Base-by-base conservation (phyloP, 2,113 vertebrate genomes). In the Protobothrops flavoviridis region DNA sequence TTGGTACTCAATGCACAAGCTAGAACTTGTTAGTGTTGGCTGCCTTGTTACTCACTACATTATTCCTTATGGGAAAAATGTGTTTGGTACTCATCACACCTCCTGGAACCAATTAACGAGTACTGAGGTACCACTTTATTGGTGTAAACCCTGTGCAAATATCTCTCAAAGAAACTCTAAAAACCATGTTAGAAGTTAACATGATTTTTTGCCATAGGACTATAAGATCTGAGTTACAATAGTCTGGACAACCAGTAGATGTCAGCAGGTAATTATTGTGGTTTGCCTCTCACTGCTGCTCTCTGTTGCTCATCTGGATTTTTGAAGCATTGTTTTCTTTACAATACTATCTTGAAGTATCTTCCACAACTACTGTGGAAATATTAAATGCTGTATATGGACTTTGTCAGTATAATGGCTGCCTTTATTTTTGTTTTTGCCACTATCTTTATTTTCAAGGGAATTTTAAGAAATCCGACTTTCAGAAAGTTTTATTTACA, bases 361-460 rank as follows among this genome's bases (percentile, higher is more conserved):
- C 20, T 64, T 61, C 61, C 0, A 56, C 5, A 57, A 39, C 8
- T 92, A 64, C 5, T 90, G 11, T 89, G 39, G 10, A 93, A 48
- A n/a, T 33, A 53, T 8, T 50, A 91, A 9, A 11, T 21, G 3
- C 1, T 64, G 13, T 13, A 69, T 29, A n/a, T 50, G 3, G n/a
- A 45, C 90, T 33, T 2, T 92, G 91, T 12, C 64, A 0, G 0
- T 87, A 56, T 91, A 26, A 26, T 5, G 5, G 29, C 5, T 55
- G 69, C 0, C 55, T 45, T 59, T 8, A 0, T 33, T 91, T 92
- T 91, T 91, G 88, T 90, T 26, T 1, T 26, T 33, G n/a, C 88
- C 88, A 94, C 5, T 94, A 74, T 86, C 0, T n/a, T 95, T 74
- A 93, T 87, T 21, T 81, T 74, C 92, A 9, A 13, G 1, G 52